These are phyloP conservation scores for Lasiurus borealis DNA, from an alignment of 2,113 vertebrate species.

Conservation along the genomic window DNA sequence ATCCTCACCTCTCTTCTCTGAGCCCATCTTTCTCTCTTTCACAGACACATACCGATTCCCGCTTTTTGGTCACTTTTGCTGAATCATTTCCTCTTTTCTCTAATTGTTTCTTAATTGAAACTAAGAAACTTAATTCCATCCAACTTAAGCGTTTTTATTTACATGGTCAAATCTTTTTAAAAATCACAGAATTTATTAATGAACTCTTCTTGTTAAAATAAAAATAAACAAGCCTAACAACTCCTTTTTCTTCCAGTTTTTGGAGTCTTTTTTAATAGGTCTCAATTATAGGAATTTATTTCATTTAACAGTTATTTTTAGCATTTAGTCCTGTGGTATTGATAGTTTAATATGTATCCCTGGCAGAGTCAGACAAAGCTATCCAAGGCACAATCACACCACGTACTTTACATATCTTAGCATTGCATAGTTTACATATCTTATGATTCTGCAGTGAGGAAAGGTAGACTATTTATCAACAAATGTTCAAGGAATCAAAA, in stretches of 20 bases:
- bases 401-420: neutral
- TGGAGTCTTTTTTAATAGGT: neutral
- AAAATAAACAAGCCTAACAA: neutral
- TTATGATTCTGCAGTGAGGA: neutral
- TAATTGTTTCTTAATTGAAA: neutral
- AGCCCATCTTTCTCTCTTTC: neutral
- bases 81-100: neutral
- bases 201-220: neutral
- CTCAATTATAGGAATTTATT: neutral
- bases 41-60: neutral
- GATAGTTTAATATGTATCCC: neutral
- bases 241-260: neutral
- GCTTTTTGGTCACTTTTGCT: constrained; percentile 21
- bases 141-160: neutral
- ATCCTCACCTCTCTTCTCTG: neutral
- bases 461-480: neutral
- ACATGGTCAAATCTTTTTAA: neutral
- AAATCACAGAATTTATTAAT: neutral
- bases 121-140: neutral
- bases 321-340: neutral
- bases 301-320: neutral
- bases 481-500: constrained; percentile 20
- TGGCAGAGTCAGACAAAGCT: neutral
- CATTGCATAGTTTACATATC: neutral
- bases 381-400: neutral